Conservation (phyloP, 2,888 invertebrate species). For the Phasia obesa region DNA sequence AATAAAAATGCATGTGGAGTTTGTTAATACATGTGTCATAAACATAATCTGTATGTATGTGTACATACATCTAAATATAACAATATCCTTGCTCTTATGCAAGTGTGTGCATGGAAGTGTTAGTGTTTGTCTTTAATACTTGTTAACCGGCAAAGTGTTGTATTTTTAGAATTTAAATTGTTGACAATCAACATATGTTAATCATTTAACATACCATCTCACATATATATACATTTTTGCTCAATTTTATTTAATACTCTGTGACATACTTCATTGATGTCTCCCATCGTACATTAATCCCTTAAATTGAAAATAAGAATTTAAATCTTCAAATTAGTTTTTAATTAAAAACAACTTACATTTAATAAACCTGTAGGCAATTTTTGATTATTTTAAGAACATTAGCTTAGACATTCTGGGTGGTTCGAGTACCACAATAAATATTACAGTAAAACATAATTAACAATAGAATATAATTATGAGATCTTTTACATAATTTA, state of each 20-base stretch:
- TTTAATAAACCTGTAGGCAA: conserved; percentile 30
- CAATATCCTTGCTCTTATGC: background rate
- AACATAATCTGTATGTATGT: background rate
- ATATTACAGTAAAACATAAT: too few relatives aligned
- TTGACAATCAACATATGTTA: conserved; percentile 65
- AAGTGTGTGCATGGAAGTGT: background rate
- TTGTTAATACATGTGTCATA: conserved; percentile 27
- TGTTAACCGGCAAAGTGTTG: conserved; percentile 67
- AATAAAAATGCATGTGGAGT: conserved; percentile 24
- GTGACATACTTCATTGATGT: background rate
- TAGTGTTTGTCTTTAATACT: conserved; percentile 52
- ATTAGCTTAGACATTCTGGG: background rate
- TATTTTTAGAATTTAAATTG: conserved; percentile 67
- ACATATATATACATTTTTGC: background rate
- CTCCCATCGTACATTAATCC: conserved; percentile 42
- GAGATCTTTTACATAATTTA: too few relatives aligned
- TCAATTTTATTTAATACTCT: background rate
- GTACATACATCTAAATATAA: background rate
- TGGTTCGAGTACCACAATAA: background rate
- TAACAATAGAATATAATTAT: too few relatives aligned
- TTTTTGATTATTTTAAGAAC: conserved; percentile 6
- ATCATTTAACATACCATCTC: background rate
- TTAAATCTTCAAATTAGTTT: conserved; percentile 24
- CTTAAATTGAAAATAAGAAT: conserved; percentile 33
- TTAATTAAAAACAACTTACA: conserved; percentile 39